Conservation (phyloP, 2,113 vertebrate species). For the Numida meleagris region DNA sequence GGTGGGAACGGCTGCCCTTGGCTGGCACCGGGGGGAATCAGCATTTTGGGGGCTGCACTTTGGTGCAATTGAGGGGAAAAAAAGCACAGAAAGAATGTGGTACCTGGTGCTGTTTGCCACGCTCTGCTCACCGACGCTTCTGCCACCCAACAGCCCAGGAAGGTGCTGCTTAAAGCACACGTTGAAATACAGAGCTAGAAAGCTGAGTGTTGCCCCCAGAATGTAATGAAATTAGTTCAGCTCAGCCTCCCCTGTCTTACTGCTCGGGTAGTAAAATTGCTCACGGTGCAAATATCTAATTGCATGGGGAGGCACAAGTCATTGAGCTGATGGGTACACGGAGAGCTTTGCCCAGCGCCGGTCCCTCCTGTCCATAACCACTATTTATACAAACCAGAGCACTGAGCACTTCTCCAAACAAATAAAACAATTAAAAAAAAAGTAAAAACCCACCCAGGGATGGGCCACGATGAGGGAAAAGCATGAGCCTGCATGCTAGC, state of each 20-base stretch:
- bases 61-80: too few relatives aligned
- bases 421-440: too few relatives aligned
- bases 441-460: background rate
- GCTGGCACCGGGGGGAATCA: background rate
- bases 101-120: background rate
- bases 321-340: background rate
- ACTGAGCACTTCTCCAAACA: background rate
- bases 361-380: fast-evolving
- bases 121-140: background rate
- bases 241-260: background rate
- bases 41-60: background rate
- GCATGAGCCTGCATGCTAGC: background rate
- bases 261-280: background rate
- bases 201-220: background rate
- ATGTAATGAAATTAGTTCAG: background rate
- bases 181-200: background rate
- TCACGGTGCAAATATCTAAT: background rate
- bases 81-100: background rate
- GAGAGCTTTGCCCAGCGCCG: background rate
- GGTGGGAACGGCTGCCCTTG: background rate
- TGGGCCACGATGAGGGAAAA: background rate
- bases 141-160: background rate
- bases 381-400: background rate
- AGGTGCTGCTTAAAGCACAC: background rate
- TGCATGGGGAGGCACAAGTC: background rate